Percentiles rank a stretch among this genome's conserved stretches.
Evolutionary conservation across 2,797 vertebrate genomes (phyloP).

Genomic region (Gallinago solitaria): DNA sequence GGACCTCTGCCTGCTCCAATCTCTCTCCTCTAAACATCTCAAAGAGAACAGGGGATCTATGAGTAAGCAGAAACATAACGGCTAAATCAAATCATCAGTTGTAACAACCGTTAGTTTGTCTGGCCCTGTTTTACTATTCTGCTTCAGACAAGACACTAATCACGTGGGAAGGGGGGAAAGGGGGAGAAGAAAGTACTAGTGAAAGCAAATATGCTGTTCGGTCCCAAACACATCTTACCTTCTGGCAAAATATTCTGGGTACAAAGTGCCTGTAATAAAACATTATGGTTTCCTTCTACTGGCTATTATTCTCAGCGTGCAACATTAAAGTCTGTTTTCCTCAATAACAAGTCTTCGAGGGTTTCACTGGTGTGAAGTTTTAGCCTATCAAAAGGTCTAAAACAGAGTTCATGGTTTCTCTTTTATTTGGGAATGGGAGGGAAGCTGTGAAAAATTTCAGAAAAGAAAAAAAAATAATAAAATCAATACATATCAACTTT

Average conservation of each 20-base stretch:
- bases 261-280: neutral
- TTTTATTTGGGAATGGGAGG: neutral
- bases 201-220: neutral
- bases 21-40: slow-evolving; percentile 44
- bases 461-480: neutral
- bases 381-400: slow-evolving; percentile 45
- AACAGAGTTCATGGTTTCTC: neutral
- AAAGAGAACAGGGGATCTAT: slow-evolving; percentile 13
- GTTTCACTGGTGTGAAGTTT: slow-evolving; percentile 8
- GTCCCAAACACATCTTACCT: neutral
- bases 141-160: slow-evolving; percentile 35
- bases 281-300: neutral
- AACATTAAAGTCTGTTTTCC: neutral
- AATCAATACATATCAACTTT: slow-evolving; percentile 56
- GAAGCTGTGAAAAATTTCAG: slow-evolving; percentile 16
- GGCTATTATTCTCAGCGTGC: neutral
- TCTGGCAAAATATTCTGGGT: slow-evolving; percentile 1
- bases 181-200: neutral
- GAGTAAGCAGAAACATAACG: slow-evolving; percentile 55
- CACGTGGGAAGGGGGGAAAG: neutral
- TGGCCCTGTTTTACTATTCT: slow-evolving; percentile 50
- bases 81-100: slow-evolving; percentile 47
- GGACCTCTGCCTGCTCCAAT: slow-evolving; percentile 56
- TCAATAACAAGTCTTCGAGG: slow-evolving; percentile 1
- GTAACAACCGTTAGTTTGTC: slow-evolving; percentile 23